Evolutionary conservation across 1,140 invertebrate species (phyloP).

Genomic region (Drosophila bipectinata): DNA sequence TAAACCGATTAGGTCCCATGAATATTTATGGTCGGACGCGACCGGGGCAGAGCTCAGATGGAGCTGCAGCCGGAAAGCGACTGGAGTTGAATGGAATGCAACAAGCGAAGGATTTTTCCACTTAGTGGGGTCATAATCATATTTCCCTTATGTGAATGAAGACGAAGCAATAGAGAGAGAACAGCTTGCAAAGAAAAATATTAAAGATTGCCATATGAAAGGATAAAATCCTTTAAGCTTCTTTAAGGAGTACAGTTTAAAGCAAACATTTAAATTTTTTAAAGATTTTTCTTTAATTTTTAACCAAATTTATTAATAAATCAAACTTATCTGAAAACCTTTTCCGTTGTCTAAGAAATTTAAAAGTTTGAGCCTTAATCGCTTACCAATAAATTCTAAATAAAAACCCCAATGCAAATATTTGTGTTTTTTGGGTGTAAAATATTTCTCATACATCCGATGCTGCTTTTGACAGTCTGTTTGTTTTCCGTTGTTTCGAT

Average conservation of each 20-base stretch:
- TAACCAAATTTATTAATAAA: background rate
- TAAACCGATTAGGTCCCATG: constrained; percentile 78
- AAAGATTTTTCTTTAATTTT: too few relatives aligned
- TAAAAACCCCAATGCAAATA: constrained; percentile 1
- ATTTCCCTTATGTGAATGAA: constrained; percentile 13
- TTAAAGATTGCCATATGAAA: background rate
- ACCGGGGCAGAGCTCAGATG: constrained; percentile 11
- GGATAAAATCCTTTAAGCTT: background rate
- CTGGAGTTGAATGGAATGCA: constrained; percentile 45
- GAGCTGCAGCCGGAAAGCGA: constrained; percentile 10
- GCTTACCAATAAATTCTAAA: background rate
- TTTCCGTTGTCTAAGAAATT: background rate
- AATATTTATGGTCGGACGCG: constrained; percentile 68
- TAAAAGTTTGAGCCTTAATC: too few relatives aligned
- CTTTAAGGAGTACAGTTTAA: too few relatives aligned
- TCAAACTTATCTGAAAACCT: too few relatives aligned
- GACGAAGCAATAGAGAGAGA: constrained; percentile 1
- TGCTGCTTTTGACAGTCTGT: constrained; percentile 26
- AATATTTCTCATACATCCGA: constrained; percentile 10
- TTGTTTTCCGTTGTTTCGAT: constrained; percentile 20
- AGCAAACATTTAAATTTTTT: too few relatives aligned
- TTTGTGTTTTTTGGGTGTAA: background rate
- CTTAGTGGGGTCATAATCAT: constrained; percentile 32
- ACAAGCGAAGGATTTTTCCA: constrained; percentile 48
- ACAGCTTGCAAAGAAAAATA: background rate